phyloP scores from a whole-genome alignment of 2,797 vertebrate species.

The Rhinoraja longicauda region DNA sequence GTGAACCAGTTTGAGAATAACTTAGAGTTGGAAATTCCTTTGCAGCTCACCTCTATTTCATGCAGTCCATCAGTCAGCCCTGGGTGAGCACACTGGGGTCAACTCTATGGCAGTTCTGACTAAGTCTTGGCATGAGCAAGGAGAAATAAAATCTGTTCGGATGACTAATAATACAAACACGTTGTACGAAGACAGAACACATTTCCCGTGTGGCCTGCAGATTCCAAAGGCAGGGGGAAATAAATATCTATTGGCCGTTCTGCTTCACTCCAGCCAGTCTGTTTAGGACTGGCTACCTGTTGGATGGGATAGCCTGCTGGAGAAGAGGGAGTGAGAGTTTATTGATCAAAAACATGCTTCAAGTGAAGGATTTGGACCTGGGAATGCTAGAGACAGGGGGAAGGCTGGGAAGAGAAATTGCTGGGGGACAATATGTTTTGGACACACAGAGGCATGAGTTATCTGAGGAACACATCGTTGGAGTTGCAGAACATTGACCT shows the following conservation, averaged over 20 bases:
- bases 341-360: neutral
- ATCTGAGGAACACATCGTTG: too few species aligned
- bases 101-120: neutral
- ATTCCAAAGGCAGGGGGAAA: neutral
- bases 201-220: neutral
- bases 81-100: neutral
- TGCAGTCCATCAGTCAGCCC: neutral
- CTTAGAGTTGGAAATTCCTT: neutral
- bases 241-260: neutral
- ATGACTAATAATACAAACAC: neutral
- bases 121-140: neutral
- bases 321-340: neutral
- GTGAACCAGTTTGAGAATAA: slow-evolving; percentile 6
- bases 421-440: too few species aligned
- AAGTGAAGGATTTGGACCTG: too few species aligned
- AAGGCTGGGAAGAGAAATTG: too few species aligned
- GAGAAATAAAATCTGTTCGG: neutral
- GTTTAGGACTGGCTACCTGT: neutral
- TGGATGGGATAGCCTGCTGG: neutral
- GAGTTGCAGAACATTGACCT: too few species aligned
- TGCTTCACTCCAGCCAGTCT: neutral
- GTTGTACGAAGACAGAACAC: neutral
- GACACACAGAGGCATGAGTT: too few species aligned
- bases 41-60: neutral
- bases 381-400: too few species aligned